Conservation (phyloP, 1,140 invertebrate genomes). For the Holcopasites calliopsidis region DNA sequence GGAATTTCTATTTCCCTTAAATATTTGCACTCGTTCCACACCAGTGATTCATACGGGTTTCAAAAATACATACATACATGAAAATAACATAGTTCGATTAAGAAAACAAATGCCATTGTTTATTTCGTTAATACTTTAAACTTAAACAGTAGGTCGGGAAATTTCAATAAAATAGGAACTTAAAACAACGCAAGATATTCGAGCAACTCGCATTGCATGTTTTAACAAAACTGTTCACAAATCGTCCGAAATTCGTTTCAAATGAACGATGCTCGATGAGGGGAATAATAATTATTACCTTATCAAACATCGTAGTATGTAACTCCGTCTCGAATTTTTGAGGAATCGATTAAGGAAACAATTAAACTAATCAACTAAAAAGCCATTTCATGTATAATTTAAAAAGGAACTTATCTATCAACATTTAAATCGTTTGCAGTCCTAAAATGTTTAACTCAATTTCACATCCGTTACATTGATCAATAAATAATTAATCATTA, state of each 20-base stretch:
- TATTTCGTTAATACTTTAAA: slow-evolving; percentile 3
- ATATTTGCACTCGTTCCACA: neutral
- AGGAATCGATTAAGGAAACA: neutral
- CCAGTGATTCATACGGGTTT: neutral
- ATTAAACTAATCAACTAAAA: neutral
- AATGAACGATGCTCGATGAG: neutral
- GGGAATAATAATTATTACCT: no score
- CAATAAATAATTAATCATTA: slow-evolving; percentile 28
- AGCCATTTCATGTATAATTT: neutral
- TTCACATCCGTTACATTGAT: neutral
- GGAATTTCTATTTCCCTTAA: no score
- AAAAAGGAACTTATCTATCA: slow-evolving; percentile 20
- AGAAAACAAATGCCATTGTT: neutral
- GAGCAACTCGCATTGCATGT: neutral
- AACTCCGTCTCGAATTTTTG: no score
- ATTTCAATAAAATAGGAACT: slow-evolving; percentile 39
- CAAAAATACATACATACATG: neutral
- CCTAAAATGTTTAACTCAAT: neutral
- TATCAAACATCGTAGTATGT: no score
- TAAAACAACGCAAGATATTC: slow-evolving; percentile 2
- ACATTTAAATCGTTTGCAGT: slow-evolving; percentile 14
- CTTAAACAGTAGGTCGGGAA: neutral
- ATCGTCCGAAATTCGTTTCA: neutral
- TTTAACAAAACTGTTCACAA: neutral
- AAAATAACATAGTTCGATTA: slow-evolving; percentile 12